Evolutionary conservation across 1,140 invertebrate genomes (phyloP).

Genomic region (Aphelenchoides avenae): DNA sequence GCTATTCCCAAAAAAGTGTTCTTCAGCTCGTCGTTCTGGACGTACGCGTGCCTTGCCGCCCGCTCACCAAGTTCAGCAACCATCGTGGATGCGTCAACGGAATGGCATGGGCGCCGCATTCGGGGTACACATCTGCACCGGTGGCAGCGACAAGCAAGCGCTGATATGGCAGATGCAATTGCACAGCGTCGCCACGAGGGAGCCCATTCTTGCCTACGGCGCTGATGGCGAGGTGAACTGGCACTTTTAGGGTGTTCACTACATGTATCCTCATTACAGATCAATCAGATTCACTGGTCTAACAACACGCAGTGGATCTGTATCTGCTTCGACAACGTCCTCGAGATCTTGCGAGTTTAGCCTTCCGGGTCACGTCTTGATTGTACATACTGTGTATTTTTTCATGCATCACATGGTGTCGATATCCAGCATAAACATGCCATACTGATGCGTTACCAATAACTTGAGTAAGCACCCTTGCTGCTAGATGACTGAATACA

Average conservation of each 20-base stretch:
- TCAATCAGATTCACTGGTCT: slow-evolving; percentile 99
- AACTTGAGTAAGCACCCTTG: too few species aligned
- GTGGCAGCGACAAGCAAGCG: slow-evolving; percentile 90
- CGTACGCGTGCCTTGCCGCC: slow-evolving; percentile 92
- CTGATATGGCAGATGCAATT: slow-evolving; percentile 91
- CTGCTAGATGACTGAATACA: too few species aligned
- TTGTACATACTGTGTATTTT: too few species aligned
- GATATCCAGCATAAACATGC: too few species aligned
- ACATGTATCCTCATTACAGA: slow-evolving; percentile 59
- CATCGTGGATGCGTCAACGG: slow-evolving; percentile 97
- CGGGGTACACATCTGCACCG: slow-evolving; percentile 67
- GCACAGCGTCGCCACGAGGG: slow-evolving; percentile 49
- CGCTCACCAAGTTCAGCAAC: slow-evolving; percentile 91
- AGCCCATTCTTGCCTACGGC: slow-evolving; percentile 92
- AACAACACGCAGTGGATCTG: slow-evolving; percentile 99
- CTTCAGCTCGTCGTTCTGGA: slow-evolving; percentile 87
- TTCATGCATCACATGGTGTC: too few species aligned
- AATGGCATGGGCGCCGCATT: slow-evolving; percentile 97
- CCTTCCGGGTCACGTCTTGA: too few species aligned
- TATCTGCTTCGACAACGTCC: slow-evolving; percentile 94
- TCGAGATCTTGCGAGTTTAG: slow-evolving; percentile 88
- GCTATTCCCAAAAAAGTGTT: too few species aligned
- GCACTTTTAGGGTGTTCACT: slow-evolving; percentile 19
- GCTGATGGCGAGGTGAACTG: slow-evolving; percentile 77
- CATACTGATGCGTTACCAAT: too few species aligned